Percentiles rank a stretch among this genome's conserved stretches.
Evolutionary conservation across 2,888 invertebrate genomes (phyloP).

Genomic region (Laothoe populi): DNA sequence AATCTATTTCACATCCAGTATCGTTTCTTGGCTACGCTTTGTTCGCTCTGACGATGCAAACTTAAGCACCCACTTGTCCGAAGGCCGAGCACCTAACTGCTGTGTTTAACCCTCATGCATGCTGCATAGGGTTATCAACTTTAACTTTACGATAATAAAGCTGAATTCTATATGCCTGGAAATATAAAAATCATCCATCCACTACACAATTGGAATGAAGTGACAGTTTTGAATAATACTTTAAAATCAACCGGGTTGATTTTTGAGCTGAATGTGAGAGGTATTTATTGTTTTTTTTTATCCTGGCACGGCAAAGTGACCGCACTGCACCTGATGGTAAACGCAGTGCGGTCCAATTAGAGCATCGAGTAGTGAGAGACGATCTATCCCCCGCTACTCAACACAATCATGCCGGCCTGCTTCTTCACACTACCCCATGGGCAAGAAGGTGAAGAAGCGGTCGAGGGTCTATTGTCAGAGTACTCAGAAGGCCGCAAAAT

Average conservation of each 20-base stretch:
- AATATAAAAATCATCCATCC: conserved; percentile 3
- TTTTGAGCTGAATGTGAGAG: background rate
- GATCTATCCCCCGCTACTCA: no score
- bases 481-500: no score
- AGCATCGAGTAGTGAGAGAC: no score
- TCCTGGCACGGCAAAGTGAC: no score
- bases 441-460: no score
- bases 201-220: conserved; percentile 14
- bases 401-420: no score
- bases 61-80: conserved; percentile 21
- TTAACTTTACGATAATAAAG: background rate
- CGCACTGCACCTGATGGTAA: no score
- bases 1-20: conserved; percentile 29
- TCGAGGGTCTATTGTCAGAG: no score
- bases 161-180: background rate
- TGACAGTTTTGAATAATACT: conserved; percentile 16
- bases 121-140: background rate
- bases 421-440: no score
- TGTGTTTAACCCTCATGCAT: conserved; percentile 15
- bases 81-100: conserved; percentile 25
- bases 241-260: background rate
- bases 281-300: background rate
- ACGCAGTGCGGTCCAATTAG: no score
- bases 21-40: conserved; percentile 35
- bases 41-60: conserved; percentile 30